phyloP scores from a whole-genome alignment of 2,888 invertebrate genomes.

The Netelia fuscicornis region DNA sequence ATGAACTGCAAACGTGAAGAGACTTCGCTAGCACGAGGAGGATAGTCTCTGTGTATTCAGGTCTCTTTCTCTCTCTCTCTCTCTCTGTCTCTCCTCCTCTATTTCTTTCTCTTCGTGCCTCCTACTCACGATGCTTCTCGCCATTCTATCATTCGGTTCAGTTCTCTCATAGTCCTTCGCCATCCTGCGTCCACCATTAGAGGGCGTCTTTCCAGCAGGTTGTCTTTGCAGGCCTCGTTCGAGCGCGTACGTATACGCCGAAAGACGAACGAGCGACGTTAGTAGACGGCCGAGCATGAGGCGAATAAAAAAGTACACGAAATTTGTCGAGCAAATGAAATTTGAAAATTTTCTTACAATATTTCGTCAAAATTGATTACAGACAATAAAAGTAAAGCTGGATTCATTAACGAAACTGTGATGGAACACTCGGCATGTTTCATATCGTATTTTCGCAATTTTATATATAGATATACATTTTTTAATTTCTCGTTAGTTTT shows the following conservation, averaged over 20 bases:
- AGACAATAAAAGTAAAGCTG: too few species aligned
- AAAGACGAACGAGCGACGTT: slow-evolving; percentile 36
- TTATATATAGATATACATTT: too few species aligned
- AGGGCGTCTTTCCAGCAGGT: slow-evolving; percentile 34
- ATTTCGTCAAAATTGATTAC: too few species aligned
- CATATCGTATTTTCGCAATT: too few species aligned
- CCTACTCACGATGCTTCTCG: not conserved
- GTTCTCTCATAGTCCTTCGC: not conserved
- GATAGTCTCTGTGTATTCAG: slow-evolving; percentile 43
- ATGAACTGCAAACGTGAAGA: slow-evolving; percentile 73
- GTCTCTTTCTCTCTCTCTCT: slow-evolving; percentile 49
- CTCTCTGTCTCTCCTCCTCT: slow-evolving; percentile 33
- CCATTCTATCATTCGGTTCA: slow-evolving; percentile 1
- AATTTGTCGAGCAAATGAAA: not conserved
- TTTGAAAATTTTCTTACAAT: too few species aligned
- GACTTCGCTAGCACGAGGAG: slow-evolving; percentile 67
- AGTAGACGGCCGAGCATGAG: not conserved
- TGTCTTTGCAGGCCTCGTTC: slow-evolving; percentile 25
- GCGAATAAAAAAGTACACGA: not conserved
- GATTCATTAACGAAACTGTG: too few species aligned
- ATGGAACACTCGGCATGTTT: too few species aligned
- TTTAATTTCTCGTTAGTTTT: too few species aligned
- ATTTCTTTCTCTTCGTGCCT: slow-evolving; percentile 24
- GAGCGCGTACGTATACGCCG: slow-evolving; percentile 24
- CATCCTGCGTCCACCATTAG: slow-evolving; percentile 40